Percentiles rank a stretch among this genome's conserved stretches.
These are phyloP conservation scores for Lipophrys pholis DNA, from an alignment of 2,113 vertebrate genomes.

Conservation along the genomic window DNA sequence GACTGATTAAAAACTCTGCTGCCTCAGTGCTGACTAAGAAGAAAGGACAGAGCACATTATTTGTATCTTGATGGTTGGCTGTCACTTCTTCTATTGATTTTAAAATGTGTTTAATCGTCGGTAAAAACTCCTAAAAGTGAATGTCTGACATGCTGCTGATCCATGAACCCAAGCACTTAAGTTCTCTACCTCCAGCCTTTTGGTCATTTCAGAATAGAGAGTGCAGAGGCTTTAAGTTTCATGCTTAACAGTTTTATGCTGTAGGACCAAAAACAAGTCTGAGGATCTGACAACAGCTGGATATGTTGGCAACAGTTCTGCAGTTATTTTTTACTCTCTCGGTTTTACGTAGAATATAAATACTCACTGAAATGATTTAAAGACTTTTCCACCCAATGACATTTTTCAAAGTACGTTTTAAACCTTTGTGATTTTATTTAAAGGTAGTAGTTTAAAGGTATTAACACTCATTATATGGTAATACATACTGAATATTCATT, in stretches of 20 bases:
- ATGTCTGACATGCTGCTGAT: background rate
- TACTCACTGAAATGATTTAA: background rate
- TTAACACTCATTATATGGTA: too few species aligned
- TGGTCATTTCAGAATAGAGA: background rate
- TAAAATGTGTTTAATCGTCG: background rate
- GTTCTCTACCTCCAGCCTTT: background rate
- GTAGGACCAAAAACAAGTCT: background rate
- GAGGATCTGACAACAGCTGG: background rate
- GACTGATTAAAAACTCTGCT: background rate
- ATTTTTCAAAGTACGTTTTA: too few species aligned
- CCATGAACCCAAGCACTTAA: background rate
- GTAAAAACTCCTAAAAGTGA: background rate
- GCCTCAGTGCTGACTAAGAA: background rate
- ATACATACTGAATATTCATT: too few species aligned
- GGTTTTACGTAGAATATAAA: too few species aligned
- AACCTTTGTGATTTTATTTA: too few species aligned
- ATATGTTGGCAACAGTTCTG: too few species aligned
- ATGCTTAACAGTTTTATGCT: background rate
- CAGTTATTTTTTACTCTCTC: too few species aligned
- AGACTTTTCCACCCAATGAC: too few species aligned
- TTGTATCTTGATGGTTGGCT: background rate
- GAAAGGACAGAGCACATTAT: background rate
- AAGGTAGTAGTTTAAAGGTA: too few species aligned
- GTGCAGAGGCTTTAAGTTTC: background rate
- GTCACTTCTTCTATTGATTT: background rate